Evolutionary conservation across 2,113 vertebrate genomes (phyloP), one percentile per base, ranked within the genome.

Genomic region (Probosciger aterrimus): DNA sequence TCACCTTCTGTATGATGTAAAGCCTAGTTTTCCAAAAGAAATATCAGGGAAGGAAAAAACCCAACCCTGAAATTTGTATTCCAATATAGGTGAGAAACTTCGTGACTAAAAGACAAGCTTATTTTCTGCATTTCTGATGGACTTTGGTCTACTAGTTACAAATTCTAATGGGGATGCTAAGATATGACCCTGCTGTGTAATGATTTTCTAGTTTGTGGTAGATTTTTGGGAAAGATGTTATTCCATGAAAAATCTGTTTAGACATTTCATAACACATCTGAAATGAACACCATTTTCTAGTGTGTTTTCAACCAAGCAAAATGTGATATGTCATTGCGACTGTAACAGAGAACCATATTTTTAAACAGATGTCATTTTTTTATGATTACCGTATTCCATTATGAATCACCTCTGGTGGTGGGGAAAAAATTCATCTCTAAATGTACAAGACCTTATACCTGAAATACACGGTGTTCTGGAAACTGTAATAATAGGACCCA

Each of bases 311-410:
- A 86, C 62, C 84, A 97, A 88, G 92, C 83, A 96, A 98, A 97
- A 97, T 93, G 94, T 89, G 94, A 73, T 95, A 97, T 96, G 97
- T 97, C 96, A 96, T 97, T 25, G 67, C 96, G 94, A 90, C 89
- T 96, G 94, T 86, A 97, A 97, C 92, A 93, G 94, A 95, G 93
- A 87, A 88, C 86, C 95, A 78, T 96, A 96, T 97, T 97, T 98
- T 96, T 96, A 93, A 98, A 97, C 95, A 98, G 88, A 97, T 96
- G 96, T 91, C 73, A 94, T 96, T 97, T 98, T 86, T 97, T 97
- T 97, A 44, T 86, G 77, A 97, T 97, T 97, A 95, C 75, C 96
- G 47, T 92, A 83, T 96, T 71, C 77, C 64, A 88, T 95, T 98
- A 97, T 92, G 91, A 98, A 95, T 97, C 97, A 96, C 86, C 52